These are phyloP conservation scores for Zaprionus obscuricornis DNA, from an alignment of 2,888 invertebrate genomes.

Conservation along the genomic window DNA sequence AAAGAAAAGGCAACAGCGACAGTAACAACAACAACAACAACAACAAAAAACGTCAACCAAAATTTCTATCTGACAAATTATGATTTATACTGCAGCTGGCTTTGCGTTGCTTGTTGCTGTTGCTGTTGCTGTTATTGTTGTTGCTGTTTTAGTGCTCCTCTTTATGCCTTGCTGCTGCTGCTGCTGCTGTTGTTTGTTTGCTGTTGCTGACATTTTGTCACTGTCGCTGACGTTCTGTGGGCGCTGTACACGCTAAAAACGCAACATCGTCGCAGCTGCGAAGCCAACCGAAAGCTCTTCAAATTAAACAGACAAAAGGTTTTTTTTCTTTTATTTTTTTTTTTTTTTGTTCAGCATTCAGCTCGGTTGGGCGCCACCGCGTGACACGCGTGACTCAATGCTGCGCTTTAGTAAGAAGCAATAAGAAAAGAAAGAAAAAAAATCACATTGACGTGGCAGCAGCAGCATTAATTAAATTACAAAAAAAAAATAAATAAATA, in stretches of 20 bases:
- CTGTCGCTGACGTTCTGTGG: slow-evolving; percentile 37
- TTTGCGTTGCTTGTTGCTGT: slow-evolving; percentile 8
- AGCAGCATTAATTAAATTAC: background rate
- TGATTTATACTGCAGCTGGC: slow-evolving; percentile 69
- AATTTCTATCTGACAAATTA: slow-evolving; percentile 71
- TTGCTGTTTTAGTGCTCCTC: slow-evolving; percentile 13
- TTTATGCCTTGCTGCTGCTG: background rate
- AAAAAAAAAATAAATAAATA: no score
- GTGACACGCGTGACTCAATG: slow-evolving; percentile 29
- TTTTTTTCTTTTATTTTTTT: no score
- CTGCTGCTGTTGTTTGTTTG: slow-evolving; percentile 17
- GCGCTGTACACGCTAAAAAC: no score
- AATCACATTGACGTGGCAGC: background rate
- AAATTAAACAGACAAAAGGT: slow-evolving; percentile 26
- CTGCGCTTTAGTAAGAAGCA: no score
- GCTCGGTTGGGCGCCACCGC: slow-evolving; percentile 20
- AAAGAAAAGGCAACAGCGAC: slow-evolving; percentile 4
- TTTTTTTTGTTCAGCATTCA: no score
- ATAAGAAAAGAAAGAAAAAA: background rate
- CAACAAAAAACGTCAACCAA: slow-evolving; percentile 51
- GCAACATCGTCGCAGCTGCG: slow-evolving; percentile 26
- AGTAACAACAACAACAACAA: slow-evolving; percentile 20
- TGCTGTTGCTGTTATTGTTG: background rate
- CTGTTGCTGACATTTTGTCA: slow-evolving; percentile 48
- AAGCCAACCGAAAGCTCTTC: slow-evolving; percentile 1